Conservation (phyloP, 2,888 invertebrate genomes). For the Aphidoletes aphidimyza region DNA sequence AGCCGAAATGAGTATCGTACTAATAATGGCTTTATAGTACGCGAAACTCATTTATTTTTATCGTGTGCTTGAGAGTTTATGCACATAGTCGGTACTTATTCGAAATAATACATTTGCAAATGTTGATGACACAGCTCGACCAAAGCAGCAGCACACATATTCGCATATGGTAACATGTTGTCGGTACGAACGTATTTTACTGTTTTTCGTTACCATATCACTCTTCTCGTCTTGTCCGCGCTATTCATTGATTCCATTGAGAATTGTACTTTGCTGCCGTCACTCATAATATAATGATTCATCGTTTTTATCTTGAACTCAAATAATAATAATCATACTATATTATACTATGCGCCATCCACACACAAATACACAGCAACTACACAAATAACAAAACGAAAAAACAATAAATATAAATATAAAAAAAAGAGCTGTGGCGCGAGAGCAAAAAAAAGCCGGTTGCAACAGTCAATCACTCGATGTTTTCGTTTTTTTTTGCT, state of each 20-base stretch:
- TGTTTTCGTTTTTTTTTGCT: constrained; percentile 17
- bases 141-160: neutral
- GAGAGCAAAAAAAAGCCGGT: constrained; percentile 24
- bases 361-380: neutral
- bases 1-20: neutral
- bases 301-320: constrained; percentile 51
- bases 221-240: neutral
- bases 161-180: constrained; percentile 38
- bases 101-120: neutral
- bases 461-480: constrained; percentile 48
- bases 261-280: constrained; percentile 48
- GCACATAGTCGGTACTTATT: neutral
- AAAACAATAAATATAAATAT: neutral
- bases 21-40: too few relatives aligned
- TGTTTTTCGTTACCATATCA: neutral
- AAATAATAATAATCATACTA: constrained; percentile 43
- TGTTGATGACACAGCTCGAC: neutral
- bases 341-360: constrained; percentile 49
- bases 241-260: constrained; percentile 44
- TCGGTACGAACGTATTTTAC: neutral
- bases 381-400: neutral
- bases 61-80: neutral
- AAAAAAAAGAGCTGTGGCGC: neutral
- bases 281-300: constrained; percentile 52
- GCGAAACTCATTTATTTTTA: constrained; percentile 7